Base-by-base conservation (phyloP, 2,888 invertebrate species). In the Thecocarcelia acutangulata region DNA sequence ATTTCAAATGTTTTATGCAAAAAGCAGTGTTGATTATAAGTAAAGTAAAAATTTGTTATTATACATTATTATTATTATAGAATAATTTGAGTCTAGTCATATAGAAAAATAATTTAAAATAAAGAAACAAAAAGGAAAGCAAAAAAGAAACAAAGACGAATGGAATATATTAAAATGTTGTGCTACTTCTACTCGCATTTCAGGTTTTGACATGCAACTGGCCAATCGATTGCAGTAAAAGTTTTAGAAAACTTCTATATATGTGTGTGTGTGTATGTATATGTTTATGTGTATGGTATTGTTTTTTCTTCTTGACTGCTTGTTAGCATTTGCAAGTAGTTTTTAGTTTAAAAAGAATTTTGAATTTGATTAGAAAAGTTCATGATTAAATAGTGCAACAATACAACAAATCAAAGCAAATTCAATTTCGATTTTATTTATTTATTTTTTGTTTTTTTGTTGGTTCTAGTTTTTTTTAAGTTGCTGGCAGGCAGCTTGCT, bases 201-300 rank as follows among this genome's bases (percentile, higher is more conserved):
- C 11, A 21, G 5, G 5, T 42, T 66, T 42, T 66, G 52, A 21
- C 66, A 66, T 66, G 66, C 66, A 66, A 15, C 42, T 52, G 42
- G 40, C 66, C 66, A 64, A 64, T 64, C 33, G 48, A 8, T 48
- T 28, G 5, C 33, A 13, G 28, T 33, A 11, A 6, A 6, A 48
- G 48, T 13, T 48, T 17, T 48, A 33, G 33, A 33, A n/a, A 5
- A 13, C 4, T 12, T 52, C 24, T 54, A 6, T 13, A 28, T 8
- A 28, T 5, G 1, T 2, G 11, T 3, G 1, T 11, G 2, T 19
- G 12, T 19, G 8, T 19, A 19, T 11, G 13, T 4, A 24, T 13
- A 24, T 17, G 1, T 5, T 48, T 52, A 13, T 4, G 15, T n/a
- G 6, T n/a, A n/a, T n/a, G n/a, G n/a, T n/a, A n/a, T n/a, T n/a